Evolutionary conservation across 2,888 invertebrate species (phyloP).

Genomic region (Plebejus argus): DNA sequence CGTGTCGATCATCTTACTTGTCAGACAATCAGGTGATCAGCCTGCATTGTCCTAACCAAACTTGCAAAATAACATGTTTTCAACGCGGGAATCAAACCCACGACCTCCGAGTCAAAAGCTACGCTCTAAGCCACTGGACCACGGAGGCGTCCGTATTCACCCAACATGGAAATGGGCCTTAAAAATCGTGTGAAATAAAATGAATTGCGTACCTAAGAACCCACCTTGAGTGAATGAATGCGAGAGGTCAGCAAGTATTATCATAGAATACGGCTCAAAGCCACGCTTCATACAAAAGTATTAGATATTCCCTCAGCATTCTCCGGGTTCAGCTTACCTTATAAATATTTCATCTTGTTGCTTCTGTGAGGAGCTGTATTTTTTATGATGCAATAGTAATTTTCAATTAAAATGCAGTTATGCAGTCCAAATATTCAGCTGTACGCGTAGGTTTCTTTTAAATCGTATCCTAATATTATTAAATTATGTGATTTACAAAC

Average conservation of each 20-base stretch:
- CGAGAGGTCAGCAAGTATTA: conserved; percentile 18
- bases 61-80: too few species aligned
- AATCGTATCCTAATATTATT: too few species aligned
- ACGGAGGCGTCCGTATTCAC: too few species aligned
- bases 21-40: too few species aligned
- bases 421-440: not conserved
- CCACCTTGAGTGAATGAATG: not conserved
- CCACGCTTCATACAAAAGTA: conserved; percentile 15
- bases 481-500: too few species aligned
- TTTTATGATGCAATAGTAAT: not conserved
- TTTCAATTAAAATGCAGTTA: not conserved
- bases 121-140: too few species aligned
- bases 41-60: too few species aligned
- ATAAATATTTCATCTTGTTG: conserved; percentile 19
- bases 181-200: not conserved
- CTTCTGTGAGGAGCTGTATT: conserved; percentile 14
- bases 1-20: too few species aligned
- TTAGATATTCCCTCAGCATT: conserved; percentile 18
- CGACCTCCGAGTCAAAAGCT: too few species aligned
- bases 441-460: not conserved
- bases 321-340: not conserved
- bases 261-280: not conserved
- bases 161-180: not conserved
- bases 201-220: conserved; percentile 2
- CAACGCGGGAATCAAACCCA: too few species aligned